Evolutionary conservation across 2,888 invertebrate species (phyloP).

Genomic region (Oscheius sp.): DNA sequence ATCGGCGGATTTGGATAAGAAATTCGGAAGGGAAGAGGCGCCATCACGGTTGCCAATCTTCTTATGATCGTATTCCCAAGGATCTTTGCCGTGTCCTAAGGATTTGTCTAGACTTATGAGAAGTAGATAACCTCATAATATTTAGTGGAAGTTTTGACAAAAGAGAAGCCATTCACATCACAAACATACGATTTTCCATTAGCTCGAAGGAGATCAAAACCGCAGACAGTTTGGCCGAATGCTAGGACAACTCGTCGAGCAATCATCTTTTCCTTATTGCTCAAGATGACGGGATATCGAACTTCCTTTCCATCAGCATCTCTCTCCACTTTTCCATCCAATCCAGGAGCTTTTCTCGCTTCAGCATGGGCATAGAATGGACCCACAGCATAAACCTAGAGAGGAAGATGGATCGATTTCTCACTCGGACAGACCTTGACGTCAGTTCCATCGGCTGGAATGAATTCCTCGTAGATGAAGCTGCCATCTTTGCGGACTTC

Average conservation of each 20-base stretch:
- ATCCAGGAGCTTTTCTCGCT: slow-evolving; percentile 92
- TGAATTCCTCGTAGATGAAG: slow-evolving; percentile 99
- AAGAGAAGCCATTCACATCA: slow-evolving; percentile 99
- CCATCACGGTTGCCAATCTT: slow-evolving; percentile 78
- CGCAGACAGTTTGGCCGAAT: slow-evolving; percentile 91
- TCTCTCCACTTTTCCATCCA: slow-evolving; percentile 72
- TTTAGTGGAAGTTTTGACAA: slow-evolving; percentile 98
- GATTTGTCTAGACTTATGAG: background rate
- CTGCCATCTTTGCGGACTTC: slow-evolving; percentile 95
- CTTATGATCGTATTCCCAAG: slow-evolving; percentile 95
- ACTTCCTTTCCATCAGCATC: slow-evolving; percentile 95
- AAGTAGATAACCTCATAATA: slow-evolving; percentile 82
- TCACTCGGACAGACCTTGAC: slow-evolving; percentile 75
- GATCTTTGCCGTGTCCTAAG: slow-evolving; percentile 91
- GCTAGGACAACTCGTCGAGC: slow-evolving; percentile 90
- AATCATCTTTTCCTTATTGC: slow-evolving; percentile 94
- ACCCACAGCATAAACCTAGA: slow-evolving; percentile 95
- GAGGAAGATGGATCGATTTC: slow-evolving; percentile 34
- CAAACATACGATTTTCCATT: slow-evolving; percentile 99
- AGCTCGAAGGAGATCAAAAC: slow-evolving; percentile 93
- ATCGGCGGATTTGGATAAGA: slow-evolving; percentile 32
- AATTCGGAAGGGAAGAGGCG: background rate
- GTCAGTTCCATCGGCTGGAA: slow-evolving; percentile 96
- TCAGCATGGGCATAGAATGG: slow-evolving; percentile 99
- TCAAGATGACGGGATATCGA: slow-evolving; percentile 95